Evolutionary conservation across 2,888 invertebrate species (phyloP), one percentile per base, ranked within the genome.

Genomic region (Callimorpha dominula): DNA sequence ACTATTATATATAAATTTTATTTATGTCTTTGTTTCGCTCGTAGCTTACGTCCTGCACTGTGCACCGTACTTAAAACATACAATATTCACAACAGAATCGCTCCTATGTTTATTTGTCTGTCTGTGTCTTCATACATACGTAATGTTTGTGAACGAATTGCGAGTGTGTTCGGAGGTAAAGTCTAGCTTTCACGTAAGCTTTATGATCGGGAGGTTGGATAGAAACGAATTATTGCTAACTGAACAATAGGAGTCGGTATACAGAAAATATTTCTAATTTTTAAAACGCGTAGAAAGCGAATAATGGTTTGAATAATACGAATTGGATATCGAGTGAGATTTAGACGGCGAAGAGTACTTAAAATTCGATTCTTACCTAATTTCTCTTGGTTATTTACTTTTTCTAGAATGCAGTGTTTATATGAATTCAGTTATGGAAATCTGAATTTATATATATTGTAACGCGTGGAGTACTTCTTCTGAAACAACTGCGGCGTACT

Each of bases 61-160:
- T 57, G 46, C 6, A 40, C 9, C 63, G 65, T 64, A 76, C 70
- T 75, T 73, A 62, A 76, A 4, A 7, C 72, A 78, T 81, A 78
- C 79, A 79, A 79, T 67, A 85, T 85, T 81, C 78, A 81, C 31
- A 20, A 50, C 74, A 68, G 68, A 63, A 71, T 73, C 73, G 74
- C 71, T 46, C 69, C 72, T 66, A 74, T 78, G 77, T 81, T 78
- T 72, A 73, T 75, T 70, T 75, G 76, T 68, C 43, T 75, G 73
- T 75, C 46, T 71, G 78, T 82, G 49, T 57, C 54, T 50, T 40
- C 65, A 70, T 65, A 72, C 75, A 80, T 76, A 74, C 66, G 65
- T 72, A 78, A 80, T 80, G 66, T 70, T 57, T 63, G 17, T 46
- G 46, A 65, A 70, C 9, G 52, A 31, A 46, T 68, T 49, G 68